A percentile compares a stretch with the other conserved stretches of the same genome.
These are phyloP conservation scores for Stenodema calcarata DNA, from an alignment of 2,888 invertebrate species.

Conservation along the genomic window DNA sequence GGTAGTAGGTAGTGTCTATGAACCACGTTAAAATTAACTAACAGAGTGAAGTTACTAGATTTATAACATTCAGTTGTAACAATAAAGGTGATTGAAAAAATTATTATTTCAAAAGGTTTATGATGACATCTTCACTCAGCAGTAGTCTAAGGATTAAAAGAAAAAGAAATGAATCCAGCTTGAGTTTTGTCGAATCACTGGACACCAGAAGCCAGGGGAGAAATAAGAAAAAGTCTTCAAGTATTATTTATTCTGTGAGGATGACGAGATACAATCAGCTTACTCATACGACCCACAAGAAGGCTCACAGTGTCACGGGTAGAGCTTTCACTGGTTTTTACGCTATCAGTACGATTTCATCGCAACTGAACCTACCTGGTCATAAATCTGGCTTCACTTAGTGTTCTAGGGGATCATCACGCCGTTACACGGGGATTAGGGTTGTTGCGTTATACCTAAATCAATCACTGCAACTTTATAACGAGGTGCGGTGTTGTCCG, in stretches of 20 bases:
- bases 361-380: neutral
- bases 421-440: neutral
- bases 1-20: no score
- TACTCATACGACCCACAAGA: neutral
- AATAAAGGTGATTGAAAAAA: no score
- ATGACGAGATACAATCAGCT: neutral
- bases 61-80: no score
- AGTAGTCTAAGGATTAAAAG: no score
- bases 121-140: no score
- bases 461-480: neutral
- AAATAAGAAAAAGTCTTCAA: neutral
- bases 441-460: neutral
- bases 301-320: neutral
- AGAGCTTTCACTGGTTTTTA: neutral
- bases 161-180: neutral
- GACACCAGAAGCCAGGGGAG: neutral
- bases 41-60: no score
- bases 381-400: neutral
- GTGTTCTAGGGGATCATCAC: neutral
- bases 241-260: neutral
- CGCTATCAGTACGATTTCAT: neutral
- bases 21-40: no score
- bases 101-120: no score
- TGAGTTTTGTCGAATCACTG: neutral
- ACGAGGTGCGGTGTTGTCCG: neutral